A percentile compares a stretch with the other conserved stretches of the same genome.
phyloP scores from a whole-genome alignment of 2,113 vertebrate genomes.

The Microtus ochrogaster region DNA sequence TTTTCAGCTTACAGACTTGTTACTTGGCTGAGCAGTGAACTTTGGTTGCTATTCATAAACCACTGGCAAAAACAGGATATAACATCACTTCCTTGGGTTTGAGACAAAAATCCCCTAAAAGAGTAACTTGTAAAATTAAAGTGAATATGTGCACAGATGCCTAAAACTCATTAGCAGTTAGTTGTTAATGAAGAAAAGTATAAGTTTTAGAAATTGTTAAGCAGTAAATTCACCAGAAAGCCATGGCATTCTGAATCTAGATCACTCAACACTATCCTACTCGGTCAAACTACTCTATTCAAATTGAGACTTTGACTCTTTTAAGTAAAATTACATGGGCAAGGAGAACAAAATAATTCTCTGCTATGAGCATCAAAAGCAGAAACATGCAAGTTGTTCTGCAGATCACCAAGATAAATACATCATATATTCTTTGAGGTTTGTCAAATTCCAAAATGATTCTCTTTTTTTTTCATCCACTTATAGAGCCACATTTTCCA shows the following conservation, averaged over 20 bases:
- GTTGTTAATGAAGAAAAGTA: slow-evolving; percentile 36
- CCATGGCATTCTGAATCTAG: neutral
- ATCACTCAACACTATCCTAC: neutral
- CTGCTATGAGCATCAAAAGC: neutral
- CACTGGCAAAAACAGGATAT: slow-evolving; percentile 78
- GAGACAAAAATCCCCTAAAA: slow-evolving; percentile 74
- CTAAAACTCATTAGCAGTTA: slow-evolving; percentile 60
- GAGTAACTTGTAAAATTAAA: slow-evolving; percentile 51
- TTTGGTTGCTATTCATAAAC: slow-evolving; percentile 75
- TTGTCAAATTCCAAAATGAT: neutral
- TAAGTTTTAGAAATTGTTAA: neutral
- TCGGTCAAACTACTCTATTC: neutral
- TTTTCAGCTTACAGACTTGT: slow-evolving; percentile 59
- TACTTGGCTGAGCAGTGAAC: slow-evolving; percentile 64
- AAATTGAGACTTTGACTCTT: slow-evolving; percentile 10
- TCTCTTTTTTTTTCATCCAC: neutral
- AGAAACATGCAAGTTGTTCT: neutral
- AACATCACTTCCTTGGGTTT: slow-evolving; percentile 76
- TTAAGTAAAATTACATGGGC: neutral
- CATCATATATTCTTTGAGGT: neutral
- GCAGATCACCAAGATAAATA: neutral
- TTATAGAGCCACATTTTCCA: neutral
- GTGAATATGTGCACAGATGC: slow-evolving; percentile 29
- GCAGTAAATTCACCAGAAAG: slow-evolving; percentile 29
- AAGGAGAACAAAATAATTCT: slow-evolving; percentile 21